A percentile compares a stretch with the other conserved stretches of the same genome.
These are phyloP conservation scores for Megaustenia siamemsis DNA, from an alignment of 2,888 invertebrate genomes.

Conservation along the genomic window DNA sequence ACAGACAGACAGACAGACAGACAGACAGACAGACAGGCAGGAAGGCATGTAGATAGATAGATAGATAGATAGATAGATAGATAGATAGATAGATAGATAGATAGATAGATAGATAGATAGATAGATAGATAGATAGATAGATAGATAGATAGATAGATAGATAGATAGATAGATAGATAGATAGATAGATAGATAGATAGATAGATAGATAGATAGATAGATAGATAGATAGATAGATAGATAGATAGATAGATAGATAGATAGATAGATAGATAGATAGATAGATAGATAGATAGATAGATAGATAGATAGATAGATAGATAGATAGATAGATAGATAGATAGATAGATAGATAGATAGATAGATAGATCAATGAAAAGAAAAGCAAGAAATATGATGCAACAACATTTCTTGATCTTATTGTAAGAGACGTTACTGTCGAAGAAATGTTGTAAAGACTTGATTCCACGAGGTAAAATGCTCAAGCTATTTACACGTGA, in stretches of 20 bases:
- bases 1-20: constrained; percentile 4
- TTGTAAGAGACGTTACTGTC: no score
- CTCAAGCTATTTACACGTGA: no score
- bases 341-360: background rate
- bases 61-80: background rate
- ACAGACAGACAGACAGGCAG: constrained; percentile 1
- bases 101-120: background rate
- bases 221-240: background rate
- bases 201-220: background rate
- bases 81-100: background rate
- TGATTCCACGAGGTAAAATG: no score
- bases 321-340: background rate
- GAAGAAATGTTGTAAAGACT: no score
- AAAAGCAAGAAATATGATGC: no score
- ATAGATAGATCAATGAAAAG: background rate
- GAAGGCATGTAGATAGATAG: background rate
- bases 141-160: background rate
- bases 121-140: background rate
- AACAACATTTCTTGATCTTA: no score
- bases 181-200: background rate
- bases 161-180: background rate
- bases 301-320: background rate
- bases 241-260: background rate
- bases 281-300: constrained; percentile 7
- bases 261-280: constrained; percentile 5